Base-by-base conservation (phyloP, 1,140 invertebrate species). In the Zaprionus davidi region DNA sequence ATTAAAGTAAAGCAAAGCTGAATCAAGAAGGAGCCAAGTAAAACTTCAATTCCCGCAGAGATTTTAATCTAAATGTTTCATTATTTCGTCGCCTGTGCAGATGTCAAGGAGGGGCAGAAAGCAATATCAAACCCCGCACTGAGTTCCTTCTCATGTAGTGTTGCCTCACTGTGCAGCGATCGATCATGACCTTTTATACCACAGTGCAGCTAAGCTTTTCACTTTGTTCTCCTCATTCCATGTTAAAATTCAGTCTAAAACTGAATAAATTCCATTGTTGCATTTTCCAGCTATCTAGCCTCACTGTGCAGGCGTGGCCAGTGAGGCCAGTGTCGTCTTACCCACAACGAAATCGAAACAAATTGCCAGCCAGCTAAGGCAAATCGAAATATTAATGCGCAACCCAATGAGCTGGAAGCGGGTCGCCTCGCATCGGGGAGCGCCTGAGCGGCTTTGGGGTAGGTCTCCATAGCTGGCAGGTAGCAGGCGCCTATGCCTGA, bases 381-480 rank as follows among this genome's bases (percentile, higher is more conserved):
- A 91, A 84, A 88, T 91, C 83, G 70, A 87, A 91, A 91, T 85
- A 84, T 84, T 82, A 85, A 87, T 88, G 81, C 78, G 76, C 76
- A 58, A 77, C 65, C 67, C 86, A 88, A 90, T 90, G 86, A 84
- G 75, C 84, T 68, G 88, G 88, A 91, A 90, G 65, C 63, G 75
- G 60, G 56, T 66, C 22, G 59, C 62, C 28, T 38, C 53, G 38
- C 41, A 46, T n/a, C 46, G 60, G 41, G 41, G 41, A 44, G 41
- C 20, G 46, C 2, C 46, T 24, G 44, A 9, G 31, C 38, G 5
- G 44, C 59, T 62, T 74, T 73, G 22, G 66, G 60, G 69, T 63
- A 63, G 55, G 64, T 46, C 74, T 34, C n/a, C 41, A 17, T 3
- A 9, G n/a, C n/a, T 46, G n/a, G n/a, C 79, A 86, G 82, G 82